Conservation (phyloP, 2,797 vertebrate species). For the Lithobates pipiens region DNA sequence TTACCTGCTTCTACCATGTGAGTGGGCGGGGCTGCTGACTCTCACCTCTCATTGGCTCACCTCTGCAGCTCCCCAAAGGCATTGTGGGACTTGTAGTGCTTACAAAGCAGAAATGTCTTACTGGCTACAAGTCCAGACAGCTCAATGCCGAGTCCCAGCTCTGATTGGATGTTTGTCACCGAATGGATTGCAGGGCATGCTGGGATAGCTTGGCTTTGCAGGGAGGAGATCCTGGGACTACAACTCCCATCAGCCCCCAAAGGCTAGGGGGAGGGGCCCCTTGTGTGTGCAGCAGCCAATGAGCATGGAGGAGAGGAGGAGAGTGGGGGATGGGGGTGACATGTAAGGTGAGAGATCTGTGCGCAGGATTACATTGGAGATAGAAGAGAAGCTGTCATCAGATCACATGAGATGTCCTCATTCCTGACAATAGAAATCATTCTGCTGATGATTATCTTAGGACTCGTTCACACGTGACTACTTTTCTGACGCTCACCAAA, state of each 20-base stretch:
- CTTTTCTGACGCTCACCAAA: too few relatives aligned
- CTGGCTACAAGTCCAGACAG: too few relatives aligned
- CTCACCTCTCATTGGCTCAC: constrained; percentile 6
- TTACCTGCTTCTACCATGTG: constrained; percentile 52
- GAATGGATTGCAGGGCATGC: too few relatives aligned
- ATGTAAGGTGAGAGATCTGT: not conserved
- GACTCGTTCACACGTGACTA: too few relatives aligned
- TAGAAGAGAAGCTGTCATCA: too few relatives aligned
- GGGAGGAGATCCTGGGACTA: not conserved
- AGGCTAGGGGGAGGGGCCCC: too few relatives aligned
- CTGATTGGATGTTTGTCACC: not conserved
- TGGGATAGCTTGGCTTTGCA: not conserved
- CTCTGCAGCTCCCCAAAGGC: not conserved
- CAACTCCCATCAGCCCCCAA: not conserved
- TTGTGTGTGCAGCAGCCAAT: not conserved
- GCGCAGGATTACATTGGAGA: too few relatives aligned
- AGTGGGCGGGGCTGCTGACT: not conserved
- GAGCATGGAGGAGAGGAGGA: not conserved
- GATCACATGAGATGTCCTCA: too few relatives aligned
- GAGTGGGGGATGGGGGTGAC: not conserved
- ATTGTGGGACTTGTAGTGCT: constrained; percentile 1
- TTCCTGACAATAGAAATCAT: too few relatives aligned
- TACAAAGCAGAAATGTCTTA: too few relatives aligned
- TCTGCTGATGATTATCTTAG: too few relatives aligned
- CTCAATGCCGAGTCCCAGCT: not conserved